Base-by-base conservation (phyloP, 2,113 vertebrate genomes). In the Aptenodytes forsteri region DNA sequence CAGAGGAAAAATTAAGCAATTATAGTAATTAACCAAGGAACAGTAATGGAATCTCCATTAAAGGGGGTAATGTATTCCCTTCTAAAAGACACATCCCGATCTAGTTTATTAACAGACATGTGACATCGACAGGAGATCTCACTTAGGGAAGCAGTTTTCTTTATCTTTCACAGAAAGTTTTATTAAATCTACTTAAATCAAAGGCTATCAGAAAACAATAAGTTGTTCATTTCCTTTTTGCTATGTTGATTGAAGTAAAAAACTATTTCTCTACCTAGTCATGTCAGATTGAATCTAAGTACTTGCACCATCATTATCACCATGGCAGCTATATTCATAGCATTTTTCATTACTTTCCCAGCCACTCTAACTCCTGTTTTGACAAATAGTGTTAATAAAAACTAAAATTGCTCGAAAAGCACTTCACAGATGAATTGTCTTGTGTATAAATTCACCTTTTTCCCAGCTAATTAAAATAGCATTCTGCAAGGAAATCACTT, bases 11-110 rank as follows among this genome's bases (percentile, higher is more conserved):
- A 71, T 44, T 54, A 93, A 91, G 44, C 36, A 76, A 90, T 89
- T 91, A 69, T 11, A 70, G 23, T 77, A 96, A 96, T 96, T 95
- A 96, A 76, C 29, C 47, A 87, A 85, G 56, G 13, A 82, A 80
- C 12, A 91, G 42, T 55, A 87, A 70, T 52, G 40, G 25, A 91
- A 80, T 79, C 42, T 77, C 30, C 21, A 59, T 97, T 86, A 73
- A 91, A 75, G 46, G 7, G 2, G 0, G 1, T 36, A 91, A 94
- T 42, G 5, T 50, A 59, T 91, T 92, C 12, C 8, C 9, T 92
- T 81, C 50, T 88, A 40, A 80, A 93, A 54, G 40, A 59, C 2
- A 10, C 6, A 40, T 67, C 15, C 7, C 8, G 26, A 11, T 42
- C 27, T 91, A 42, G 4, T 42, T 89, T 78, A 66, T 61, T 71